Evolutionary conservation across 2,888 invertebrate species (phyloP), one percentile per base, ranked within the genome.

Genomic region (Phalera bucephala): DNA sequence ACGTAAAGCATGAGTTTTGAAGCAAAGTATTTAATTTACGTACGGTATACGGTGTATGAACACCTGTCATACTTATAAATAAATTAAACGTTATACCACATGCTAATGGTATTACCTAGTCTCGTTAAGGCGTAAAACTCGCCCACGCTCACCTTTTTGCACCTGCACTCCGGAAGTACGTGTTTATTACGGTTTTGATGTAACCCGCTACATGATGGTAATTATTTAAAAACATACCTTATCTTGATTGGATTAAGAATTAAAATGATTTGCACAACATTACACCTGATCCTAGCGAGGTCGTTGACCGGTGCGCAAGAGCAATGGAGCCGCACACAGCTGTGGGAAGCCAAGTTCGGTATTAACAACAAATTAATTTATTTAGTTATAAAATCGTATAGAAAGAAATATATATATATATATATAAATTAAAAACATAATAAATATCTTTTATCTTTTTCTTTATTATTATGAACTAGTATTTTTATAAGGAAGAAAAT

Each of bases 301-400:
- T 62, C 52, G 36, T 55, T 59, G 67, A 72, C 60, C 67, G 50
- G 33, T 49, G 66, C 59, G 68, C 68, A 58, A 54, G 27, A 27
- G 27, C 27, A 27, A 27, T 4, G 14, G 15, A 11, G 15, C 13
- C n/a, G 11, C 27, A 14, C 27, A 27, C 27, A 9, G 27, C 5
- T n/a, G 27, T 27, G 27, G 2, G 5, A 7, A 5, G 13, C 27
- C 14, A 27, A 27, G 27, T 14, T 12, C 8, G 23, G 11, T 17
- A 17, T 17, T 3, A 17, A n/a, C n/a, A n/a, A n/a, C n/a, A n/a
- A n/a, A n/a, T n/a, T n/a, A n/a, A n/a, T n/a, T n/a, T n/a, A n/a
- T n/a, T n/a, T n/a, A n/a, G n/a, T n/a, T n/a, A n/a, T n/a, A n/a
- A n/a, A n/a, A n/a, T n/a, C n/a, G n/a, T n/a, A n/a, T n/a, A n/a